phyloP scores from a whole-genome alignment of 2,888 invertebrate genomes.

The Hirudinaria manillensis region DNA sequence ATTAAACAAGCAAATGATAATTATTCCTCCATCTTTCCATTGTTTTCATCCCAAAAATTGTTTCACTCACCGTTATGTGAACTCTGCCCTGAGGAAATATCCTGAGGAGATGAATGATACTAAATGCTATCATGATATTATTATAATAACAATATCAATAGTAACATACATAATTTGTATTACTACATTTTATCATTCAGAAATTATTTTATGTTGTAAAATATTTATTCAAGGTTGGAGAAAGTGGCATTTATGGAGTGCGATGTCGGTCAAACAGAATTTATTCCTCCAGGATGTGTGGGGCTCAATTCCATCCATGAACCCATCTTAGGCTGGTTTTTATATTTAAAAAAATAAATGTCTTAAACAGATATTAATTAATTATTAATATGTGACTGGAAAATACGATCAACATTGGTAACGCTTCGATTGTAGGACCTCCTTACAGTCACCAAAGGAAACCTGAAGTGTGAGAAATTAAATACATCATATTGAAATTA shows the following conservation, averaged over 20 bases:
- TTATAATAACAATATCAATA: no score
- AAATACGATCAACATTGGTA: no score
- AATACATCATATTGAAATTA: no score
- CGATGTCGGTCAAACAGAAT: conserved; percentile 26
- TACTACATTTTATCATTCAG: background rate
- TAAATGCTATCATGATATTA: no score
- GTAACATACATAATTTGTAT: background rate
- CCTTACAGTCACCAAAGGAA: conserved; percentile 12
- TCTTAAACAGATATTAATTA: background rate
- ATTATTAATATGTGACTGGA: background rate
- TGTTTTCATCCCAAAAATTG: background rate
- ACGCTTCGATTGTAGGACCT: background rate
- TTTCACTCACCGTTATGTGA: conserved; percentile 68
- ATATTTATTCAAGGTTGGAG: background rate
- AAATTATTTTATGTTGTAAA: background rate
- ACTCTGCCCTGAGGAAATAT: conserved; percentile 70
- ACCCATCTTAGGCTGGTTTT: conserved; percentile 18
- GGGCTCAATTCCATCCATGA: conserved; percentile 5
- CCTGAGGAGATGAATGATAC: no score
- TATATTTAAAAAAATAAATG: no score
- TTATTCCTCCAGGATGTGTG: conserved; percentile 15
- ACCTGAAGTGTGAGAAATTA: conserved; percentile 13
- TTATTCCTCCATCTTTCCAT: no score
- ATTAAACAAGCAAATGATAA: no score
- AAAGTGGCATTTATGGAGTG: conserved; percentile 26